These are phyloP conservation scores for Synchiropus splendidus DNA, from an alignment of 2,113 vertebrate genomes.

Conservation along the genomic window DNA sequence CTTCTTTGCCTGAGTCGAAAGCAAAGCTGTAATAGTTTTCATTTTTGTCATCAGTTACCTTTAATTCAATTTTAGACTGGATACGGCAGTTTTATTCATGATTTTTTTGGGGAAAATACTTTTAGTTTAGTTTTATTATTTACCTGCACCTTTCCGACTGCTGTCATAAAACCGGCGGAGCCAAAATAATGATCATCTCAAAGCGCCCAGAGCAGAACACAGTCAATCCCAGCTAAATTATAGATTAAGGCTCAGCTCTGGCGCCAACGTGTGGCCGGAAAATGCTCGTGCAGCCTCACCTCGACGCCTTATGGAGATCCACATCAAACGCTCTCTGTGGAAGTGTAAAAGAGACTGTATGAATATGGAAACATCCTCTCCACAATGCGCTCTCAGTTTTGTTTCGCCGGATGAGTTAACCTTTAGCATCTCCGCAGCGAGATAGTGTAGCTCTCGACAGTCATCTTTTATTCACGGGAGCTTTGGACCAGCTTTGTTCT, in stretches of 20 bases:
- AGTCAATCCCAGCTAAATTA: conserved; percentile 65
- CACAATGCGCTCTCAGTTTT: conserved; percentile 13
- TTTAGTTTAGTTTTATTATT: too few relatives aligned
- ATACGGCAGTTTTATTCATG: too few relatives aligned
- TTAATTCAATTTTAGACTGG: too few relatives aligned
- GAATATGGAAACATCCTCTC: conserved; percentile 40
- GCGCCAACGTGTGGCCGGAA: conserved; percentile 33
- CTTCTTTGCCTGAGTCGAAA: too few relatives aligned
- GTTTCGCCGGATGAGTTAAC: conserved; percentile 10
- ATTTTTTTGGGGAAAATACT: too few relatives aligned
- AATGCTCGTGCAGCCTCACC: conserved; percentile 49
- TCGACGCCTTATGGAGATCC: conserved; percentile 53
- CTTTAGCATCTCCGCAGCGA: conserved; percentile 1
- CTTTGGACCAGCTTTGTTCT: conserved; percentile 2
- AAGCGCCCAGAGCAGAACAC: conserved; percentile 52
- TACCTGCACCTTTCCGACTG: too few relatives aligned
- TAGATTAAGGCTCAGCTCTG: conserved; percentile 59
- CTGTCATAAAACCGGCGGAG: too few relatives aligned
- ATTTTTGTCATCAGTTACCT: too few relatives aligned
- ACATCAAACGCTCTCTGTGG: conserved; percentile 59
- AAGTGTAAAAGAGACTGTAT: conserved; percentile 48
- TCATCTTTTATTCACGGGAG: conserved; percentile 5
- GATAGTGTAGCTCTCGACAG: too few relatives aligned
- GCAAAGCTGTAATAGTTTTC: too few relatives aligned
- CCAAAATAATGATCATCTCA: too few relatives aligned